Evolutionary conservation across 2,797 vertebrate genomes (phyloP), one percentile per base, ranked within the genome.

Genomic region (Pantherophis alleghaniensis): DNA sequence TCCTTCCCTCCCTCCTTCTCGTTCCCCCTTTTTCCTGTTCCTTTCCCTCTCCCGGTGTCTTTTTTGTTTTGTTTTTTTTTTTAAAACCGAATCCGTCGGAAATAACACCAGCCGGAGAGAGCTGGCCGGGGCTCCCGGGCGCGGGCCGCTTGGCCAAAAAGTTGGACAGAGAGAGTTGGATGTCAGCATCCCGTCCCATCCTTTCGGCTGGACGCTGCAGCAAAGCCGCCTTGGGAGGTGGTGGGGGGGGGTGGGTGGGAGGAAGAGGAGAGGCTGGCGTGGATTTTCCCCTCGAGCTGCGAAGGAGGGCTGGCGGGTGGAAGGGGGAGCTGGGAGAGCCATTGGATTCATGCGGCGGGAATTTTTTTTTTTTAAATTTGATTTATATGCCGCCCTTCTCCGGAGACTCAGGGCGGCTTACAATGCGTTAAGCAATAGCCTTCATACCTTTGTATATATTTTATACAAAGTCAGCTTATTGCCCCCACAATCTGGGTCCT

Each of bases 81-180:
- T 42, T 83, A 28, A 11, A 26, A 60, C 83, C 32, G 63, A 79
- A 59, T 47, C 61, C 86, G 86, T 88, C 92, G 63, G 89, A 91
- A 93, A 60, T 88, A 32, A 53, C 90, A 37, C 89, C 61, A n/a
- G 5, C 2, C 55, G 12, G 47, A 11, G 24, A 2, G 69, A 22
- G 26, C 28, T 69, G 47, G 89, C 47, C 13, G 7, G 14, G 47
- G 47, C 2, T 22, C n/a, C n/a, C 14, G 3, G 14, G 14, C n/a
- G 37, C 42, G 42, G 24, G 7, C 18, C 7, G 18, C 74, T 83
- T 83, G 12, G 74, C 74, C 74, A 83, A 83, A 37, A 20, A 51
- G 47, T 51, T 51, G 74, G 74, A 47, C 37, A 26, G 61, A 20
- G 18, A 24, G 18, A 24, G 1, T 57, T 60, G 32, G 16, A 10